Conservation (phyloP, 2,113 vertebrate genomes). For the Falcunculus frontatus region DNA sequence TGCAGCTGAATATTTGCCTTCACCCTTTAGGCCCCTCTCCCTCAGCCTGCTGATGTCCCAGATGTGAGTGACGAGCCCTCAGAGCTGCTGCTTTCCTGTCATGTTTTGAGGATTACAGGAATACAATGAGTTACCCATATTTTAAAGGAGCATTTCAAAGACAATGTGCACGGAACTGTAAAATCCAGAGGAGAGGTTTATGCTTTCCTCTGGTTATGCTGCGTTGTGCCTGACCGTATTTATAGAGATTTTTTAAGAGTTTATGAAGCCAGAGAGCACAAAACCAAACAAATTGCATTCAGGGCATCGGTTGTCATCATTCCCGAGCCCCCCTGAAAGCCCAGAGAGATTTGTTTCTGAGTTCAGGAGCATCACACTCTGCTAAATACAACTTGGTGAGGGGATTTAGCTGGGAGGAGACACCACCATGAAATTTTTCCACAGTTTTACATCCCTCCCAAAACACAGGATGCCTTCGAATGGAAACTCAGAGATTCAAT, state of each 20-base stretch:
- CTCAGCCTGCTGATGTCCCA: neutral
- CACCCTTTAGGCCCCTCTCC: neutral
- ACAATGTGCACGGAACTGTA: accelerated
- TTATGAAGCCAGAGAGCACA: neutral
- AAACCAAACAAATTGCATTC: neutral
- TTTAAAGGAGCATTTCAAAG: neutral
- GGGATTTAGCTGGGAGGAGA: neutral
- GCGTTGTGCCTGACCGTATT: neutral
- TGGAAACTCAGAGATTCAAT: neutral
- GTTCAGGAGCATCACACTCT: neutral
- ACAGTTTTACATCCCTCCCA: neutral
- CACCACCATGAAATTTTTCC: neutral
- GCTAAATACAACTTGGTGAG: neutral
- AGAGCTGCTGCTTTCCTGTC: neutral
- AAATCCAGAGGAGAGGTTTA: neutral
- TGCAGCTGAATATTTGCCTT: neutral
- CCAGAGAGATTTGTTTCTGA: neutral
- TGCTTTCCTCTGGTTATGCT: neutral
- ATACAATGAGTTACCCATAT: neutral
- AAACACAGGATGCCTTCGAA: neutral
- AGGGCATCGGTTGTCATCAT: neutral
- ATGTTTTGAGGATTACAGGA: neutral
- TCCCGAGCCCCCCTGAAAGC: neutral
- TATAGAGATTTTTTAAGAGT: neutral
- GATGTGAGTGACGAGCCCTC: neutral